These are phyloP conservation scores for Cheilosia pagana DNA, from an alignment of 2,888 invertebrate species.

Conservation along the genomic window DNA sequence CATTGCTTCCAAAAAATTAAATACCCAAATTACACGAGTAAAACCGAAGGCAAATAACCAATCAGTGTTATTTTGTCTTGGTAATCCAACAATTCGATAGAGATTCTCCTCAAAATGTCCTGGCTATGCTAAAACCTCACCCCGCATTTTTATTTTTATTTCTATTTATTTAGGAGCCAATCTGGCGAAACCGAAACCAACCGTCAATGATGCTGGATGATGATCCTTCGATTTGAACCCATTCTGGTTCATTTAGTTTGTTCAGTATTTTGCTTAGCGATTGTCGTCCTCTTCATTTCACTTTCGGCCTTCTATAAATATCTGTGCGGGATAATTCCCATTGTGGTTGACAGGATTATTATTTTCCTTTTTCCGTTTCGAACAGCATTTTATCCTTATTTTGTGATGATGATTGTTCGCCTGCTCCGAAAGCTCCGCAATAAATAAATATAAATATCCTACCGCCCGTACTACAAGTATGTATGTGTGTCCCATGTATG, in stretches of 20 bases:
- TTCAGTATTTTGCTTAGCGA: conserved; percentile 69
- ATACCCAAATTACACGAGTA: conserved; percentile 62
- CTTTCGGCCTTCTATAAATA: not conserved
- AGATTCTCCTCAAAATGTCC: conserved; percentile 42
- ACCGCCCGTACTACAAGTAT: not conserved
- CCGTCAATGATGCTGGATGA: conserved; percentile 65
- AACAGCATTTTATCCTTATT: conserved; percentile 28
- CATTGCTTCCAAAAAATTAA: conserved; percentile 57
- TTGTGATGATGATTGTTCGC: conserved; percentile 6
- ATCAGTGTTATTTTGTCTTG: conserved; percentile 48
- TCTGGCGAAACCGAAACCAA: conserved; percentile 64
- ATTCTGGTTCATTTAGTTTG: conserved; percentile 68
- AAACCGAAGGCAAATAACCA: conserved; percentile 63
- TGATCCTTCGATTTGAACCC: conserved; percentile 71
- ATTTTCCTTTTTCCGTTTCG: conserved; percentile 47
- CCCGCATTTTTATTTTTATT: conserved; percentile 33
- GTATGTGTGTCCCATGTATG: conserved; percentile 43
- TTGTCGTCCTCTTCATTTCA: conserved; percentile 55
- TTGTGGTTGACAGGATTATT: conserved; percentile 66
- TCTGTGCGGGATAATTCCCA: conserved; percentile 31
- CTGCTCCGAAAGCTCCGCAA: conserved; percentile 65
- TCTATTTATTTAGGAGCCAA: conserved; percentile 67
- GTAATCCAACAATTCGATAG: conserved; percentile 59
- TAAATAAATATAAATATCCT: conserved; percentile 48
- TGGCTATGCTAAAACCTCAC: not conserved